Conservation (phyloP, 37 sponge, comb jelly and placozoan genomes). For the Aplysina aerophoba region DNA sequence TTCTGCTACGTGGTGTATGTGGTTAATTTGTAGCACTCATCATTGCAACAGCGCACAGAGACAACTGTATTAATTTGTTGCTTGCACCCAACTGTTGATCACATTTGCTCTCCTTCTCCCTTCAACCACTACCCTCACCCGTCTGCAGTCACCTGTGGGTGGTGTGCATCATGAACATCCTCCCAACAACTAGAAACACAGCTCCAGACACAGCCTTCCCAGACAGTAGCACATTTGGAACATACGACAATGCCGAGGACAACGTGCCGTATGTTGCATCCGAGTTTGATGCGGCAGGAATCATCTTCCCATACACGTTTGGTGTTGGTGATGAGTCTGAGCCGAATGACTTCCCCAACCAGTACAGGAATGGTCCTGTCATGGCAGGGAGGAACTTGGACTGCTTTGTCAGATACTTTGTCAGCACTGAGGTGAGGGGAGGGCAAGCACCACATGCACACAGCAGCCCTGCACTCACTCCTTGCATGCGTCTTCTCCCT, state of each 20-base stretch:
- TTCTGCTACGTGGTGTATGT: no score
- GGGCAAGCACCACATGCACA: no score
- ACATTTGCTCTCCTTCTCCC: no score
- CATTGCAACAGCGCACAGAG: no score
- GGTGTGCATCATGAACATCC: constrained; percentile 2
- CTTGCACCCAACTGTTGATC: no score
- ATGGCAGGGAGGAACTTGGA: not conserved
- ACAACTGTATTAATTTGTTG: no score
- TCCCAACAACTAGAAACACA: not conserved
- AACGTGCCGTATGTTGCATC: constrained; percentile 6
- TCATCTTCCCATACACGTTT: not conserved
- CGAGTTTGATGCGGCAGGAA: not conserved
- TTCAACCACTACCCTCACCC: not conserved
- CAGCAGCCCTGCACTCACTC: no score
- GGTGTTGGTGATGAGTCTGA: not conserved
- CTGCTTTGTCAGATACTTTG: constrained; percentile 22
- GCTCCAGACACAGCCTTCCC: constrained; percentile 7
- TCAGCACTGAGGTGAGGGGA: not conserved
- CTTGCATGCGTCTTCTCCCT: no score
- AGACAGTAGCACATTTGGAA: constrained; percentile 6
- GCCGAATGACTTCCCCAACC: not conserved
- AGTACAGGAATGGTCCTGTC: constrained; percentile 1
- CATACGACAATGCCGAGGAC: not conserved
- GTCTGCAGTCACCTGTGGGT: constrained; percentile 17
- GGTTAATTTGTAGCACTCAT: no score